Base-by-base conservation (phyloP, 2,888 invertebrate genomes). In the Panzeria rudis region DNA sequence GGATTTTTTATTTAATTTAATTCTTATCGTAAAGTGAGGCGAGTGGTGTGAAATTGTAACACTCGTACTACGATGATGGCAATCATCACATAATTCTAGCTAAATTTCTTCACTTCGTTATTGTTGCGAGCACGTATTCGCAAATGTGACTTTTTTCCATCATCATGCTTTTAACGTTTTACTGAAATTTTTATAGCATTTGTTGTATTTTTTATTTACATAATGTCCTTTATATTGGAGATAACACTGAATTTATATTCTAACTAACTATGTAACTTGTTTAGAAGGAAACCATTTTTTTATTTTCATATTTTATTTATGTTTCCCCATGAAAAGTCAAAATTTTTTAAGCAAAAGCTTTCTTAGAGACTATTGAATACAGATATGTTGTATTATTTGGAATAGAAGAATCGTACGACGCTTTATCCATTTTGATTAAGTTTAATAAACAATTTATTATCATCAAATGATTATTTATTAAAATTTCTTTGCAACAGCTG, bases 111-210 rank as follows among this genome's bases (percentile, higher is more conserved):
- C 2, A 2, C 25, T 25, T 25, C 25, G 7, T 25, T 54, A 6
- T 8, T 29, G 56, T 1, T 56, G 7, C 29, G 29, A 56, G 3
- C 56, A 56, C 56, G 56, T 56, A 56, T 29, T 29, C 29, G 56
- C 56, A 56, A n/a, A 56, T 56, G 29, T 54, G 25, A 54, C 54
- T 15, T 29, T 23, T 52, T 52, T 23, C n/a, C 29, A 20, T 20
- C 23, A 11, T 52, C 23, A 52, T 7, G 9, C 1, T 20, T 54
- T 54, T 29, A 20, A 4, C 15, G 2, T 52, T 54, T 54, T 54
- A 13, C 20, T 25, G 25, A 25, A 29, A 3, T 52, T 5, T 52
- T 23, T 54, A 25, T 54, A 54, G 13, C 25, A 54, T 25, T 54
- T 54, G 54, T 54, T 54, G 54, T 54, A 4, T 7, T 52, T 23